Base-by-base conservation (phyloP, 2,113 vertebrate genomes). In the Motacilla alba region DNA sequence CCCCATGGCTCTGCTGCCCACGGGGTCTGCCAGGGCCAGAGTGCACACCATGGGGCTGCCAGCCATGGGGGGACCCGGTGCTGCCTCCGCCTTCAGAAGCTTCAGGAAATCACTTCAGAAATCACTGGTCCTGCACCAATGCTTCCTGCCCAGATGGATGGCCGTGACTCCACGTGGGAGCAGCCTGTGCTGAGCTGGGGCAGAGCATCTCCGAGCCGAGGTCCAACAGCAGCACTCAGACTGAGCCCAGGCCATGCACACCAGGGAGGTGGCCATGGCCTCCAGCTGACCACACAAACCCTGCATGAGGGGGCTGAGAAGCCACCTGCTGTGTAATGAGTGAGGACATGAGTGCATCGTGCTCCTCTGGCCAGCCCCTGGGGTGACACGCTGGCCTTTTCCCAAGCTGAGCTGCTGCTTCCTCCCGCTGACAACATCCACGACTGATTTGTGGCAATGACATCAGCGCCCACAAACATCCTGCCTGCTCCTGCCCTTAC, bases 121-220 rank as follows among this genome's bases (percentile, higher is more conserved):
- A 44, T 6, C 2, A 0, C 10, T 1, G 24, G 17, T 35, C 37
- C 59, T 35, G 44, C 58, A 39, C 3, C 1, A 2, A 1, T 11
- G 55, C n/a, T 28, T n/a, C 63, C 62, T 76, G 74, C 66, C n/a
- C 4, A 0, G n/a, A 9, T 0, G 3, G 47, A 37, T 2, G 2
- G 3, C 37, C 0, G 0, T 30, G 41, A 49, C 16, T 11, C 22
- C 21, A 12, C 0, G 0, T 1, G 39, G 74, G 49, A 87, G 31
- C 50, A 15, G 37, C 72, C 43, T 7, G 8, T 0, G 3, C 70
- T 10, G 80, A 64, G 73, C 43, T 10, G 35, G 18, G 10, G 28
- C 7, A 41, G 20, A 67, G 35, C 4, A 1, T 44, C 44, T 88
- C 70, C 5, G 3, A 6, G 44, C 58, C 5, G 14, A 22, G 0